Base-by-base conservation (phyloP, 2,113 vertebrate species). In the Aegithalos caudatus region DNA sequence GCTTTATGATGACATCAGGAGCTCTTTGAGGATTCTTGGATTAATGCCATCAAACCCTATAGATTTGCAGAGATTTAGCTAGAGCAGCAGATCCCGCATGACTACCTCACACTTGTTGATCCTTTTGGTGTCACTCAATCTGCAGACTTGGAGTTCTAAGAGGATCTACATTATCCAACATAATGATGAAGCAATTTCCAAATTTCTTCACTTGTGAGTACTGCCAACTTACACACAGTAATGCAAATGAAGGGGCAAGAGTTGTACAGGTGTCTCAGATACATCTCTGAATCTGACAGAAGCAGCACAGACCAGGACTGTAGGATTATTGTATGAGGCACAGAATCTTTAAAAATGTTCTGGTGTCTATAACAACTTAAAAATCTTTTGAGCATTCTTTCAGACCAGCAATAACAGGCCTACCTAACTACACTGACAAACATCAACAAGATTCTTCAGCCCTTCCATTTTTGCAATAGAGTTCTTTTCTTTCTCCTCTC, bases 351-450 rank as follows among this genome's bases (percentile, higher is more conserved):
- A 51, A 64, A 47, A 88, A 67, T 29, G 33, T 81, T 35, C 27
- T 12, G 14, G 44, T 87, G 47, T 47, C 74, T 64, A 53, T 37
- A 83, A 48, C 47, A 88, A 66, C 38, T 86, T 81, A 62, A 64
- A 92, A 89, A 81, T 37, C 40, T 81, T 96, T n/a, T 51, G 54
- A 92, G 85, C 11, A 62, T 92, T 88, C 45, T 89, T 69, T 91
- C 64, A 79, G 56, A 38, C 21, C 1, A 1, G 54, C 50, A 92
- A 67, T 69, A 96, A 90, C 38, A 88, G 27, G 79, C 58, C 60
- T 90, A 62, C 74, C 71, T 88, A 72, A 64, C 48, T 92, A 72
- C 51, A 73, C 47, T 65, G 64, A 86, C 45, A 95, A 87, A 86
- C 72, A 92, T 62, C 67, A 85, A 56, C 45, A 81, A 48, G 67